Evolutionary conservation across 2,797 vertebrate genomes (phyloP).

Genomic region (Danio albolineatus): DNA sequence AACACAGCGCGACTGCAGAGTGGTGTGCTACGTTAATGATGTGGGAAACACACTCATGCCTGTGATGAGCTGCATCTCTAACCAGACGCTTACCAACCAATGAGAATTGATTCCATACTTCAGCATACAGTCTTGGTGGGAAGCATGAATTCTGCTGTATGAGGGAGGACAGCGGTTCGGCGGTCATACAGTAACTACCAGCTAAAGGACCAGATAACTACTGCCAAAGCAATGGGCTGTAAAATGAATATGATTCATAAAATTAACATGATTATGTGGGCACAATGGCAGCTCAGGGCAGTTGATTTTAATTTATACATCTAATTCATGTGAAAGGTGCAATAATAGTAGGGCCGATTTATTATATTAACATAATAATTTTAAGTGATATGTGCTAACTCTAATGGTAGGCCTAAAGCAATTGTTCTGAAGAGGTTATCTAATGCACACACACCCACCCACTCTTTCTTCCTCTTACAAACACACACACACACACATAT

Average conservation of each 20-base stretch:
- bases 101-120: conserved; percentile 44
- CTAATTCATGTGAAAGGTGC: not conserved
- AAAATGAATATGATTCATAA: conserved; percentile 26
- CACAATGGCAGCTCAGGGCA: not conserved
- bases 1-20: conserved; percentile 51
- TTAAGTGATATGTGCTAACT: conserved; percentile 2
- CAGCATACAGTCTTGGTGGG: not conserved
- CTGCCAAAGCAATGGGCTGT: not conserved
- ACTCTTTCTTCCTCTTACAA: conserved; percentile 9
- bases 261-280: conserved; percentile 3
- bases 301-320: conserved; percentile 17
- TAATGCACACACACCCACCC: conserved; percentile 32
- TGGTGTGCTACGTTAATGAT: conserved; percentile 50
- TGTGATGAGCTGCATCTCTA: conserved; percentile 53
- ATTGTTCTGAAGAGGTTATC: conserved; percentile 16
- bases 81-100: conserved; percentile 28
- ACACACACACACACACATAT: not conserved
- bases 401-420: not conserved
- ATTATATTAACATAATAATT: not conserved
- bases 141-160: not conserved
- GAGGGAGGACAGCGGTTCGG: conserved; percentile 6
- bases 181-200: not conserved
- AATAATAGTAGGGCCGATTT: not conserved
- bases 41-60: conserved; percentile 47
- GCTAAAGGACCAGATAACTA: not conserved